These are phyloP conservation scores for Phocoena phocoena DNA, from an alignment of 2,113 vertebrate species.

Conservation along the genomic window DNA sequence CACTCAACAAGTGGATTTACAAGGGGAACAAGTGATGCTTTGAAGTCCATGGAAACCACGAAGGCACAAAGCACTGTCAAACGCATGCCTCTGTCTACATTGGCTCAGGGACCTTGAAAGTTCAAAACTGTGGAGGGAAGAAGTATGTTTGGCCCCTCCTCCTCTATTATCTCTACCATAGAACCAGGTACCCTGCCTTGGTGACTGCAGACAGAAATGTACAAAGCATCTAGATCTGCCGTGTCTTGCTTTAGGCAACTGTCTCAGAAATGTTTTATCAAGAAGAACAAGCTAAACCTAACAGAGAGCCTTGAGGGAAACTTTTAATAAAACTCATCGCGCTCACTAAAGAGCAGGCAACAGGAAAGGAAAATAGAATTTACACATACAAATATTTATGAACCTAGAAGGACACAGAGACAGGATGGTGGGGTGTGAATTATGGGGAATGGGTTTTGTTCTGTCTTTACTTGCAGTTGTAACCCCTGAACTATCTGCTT, in stretches of 20 bases:
- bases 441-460: background rate
- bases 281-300: conserved; percentile 37
- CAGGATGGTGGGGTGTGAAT: background rate
- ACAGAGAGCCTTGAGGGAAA: background rate
- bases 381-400: background rate
- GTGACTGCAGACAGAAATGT: background rate
- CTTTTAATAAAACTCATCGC: background rate
- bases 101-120: background rate
- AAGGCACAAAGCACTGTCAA: background rate
- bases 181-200: background rate
- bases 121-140: background rate
- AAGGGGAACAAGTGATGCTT: background rate
- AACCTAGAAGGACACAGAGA: background rate
- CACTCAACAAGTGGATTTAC: background rate
- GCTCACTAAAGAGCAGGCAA: conserved; percentile 15
- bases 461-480: background rate
- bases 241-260: background rate
- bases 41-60: background rate
- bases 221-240: background rate
- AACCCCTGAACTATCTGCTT: background rate
- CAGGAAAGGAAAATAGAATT: background rate
- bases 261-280: conserved; percentile 45
- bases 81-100: background rate
- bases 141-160: background rate
- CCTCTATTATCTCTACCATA: background rate